Conservation (phyloP, 2,113 vertebrate species). For the Oceanites oceanicus region DNA sequence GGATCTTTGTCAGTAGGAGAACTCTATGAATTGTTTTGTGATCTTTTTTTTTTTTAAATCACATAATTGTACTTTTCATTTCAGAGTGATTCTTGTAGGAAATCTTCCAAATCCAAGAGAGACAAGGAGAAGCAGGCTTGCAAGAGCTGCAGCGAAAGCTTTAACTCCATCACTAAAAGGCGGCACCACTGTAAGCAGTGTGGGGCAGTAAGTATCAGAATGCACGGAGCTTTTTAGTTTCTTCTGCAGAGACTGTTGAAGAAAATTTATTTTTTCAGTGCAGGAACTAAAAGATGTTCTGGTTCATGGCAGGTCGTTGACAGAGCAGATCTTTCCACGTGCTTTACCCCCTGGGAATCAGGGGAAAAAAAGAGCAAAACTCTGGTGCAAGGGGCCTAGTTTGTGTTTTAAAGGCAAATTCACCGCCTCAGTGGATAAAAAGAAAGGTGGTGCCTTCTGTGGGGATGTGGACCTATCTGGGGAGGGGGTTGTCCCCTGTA, state of each 20-base stretch:
- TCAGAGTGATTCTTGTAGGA: constrained; percentile 78
- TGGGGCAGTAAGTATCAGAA: constrained; percentile 81
- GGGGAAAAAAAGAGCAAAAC: not conserved
- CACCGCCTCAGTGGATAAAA: not conserved
- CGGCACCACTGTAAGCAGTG: constrained; percentile 94
- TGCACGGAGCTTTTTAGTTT: rapidly evolving
- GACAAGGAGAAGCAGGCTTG: constrained; percentile 94
- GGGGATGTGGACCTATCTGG: rapidly evolving
- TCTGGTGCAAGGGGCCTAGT: not conserved
- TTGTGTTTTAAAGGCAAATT: not conserved
- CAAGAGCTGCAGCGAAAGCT: constrained; percentile 89
- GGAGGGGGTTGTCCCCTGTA: not conserved
- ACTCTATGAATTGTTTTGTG: not conserved
- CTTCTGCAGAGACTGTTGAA: not conserved
- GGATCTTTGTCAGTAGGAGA: not conserved
- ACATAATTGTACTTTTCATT: not conserved
- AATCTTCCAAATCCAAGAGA: constrained; percentile 83
- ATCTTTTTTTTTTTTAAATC: not conserved
- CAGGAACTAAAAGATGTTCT: not conserved
- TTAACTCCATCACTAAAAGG: constrained; percentile 93
- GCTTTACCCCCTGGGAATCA: not conserved
- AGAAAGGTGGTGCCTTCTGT: not conserved
- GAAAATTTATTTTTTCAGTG: not conserved
- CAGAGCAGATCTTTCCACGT: not conserved
- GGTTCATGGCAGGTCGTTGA: not conserved